Percentiles rank a stretch among this genome's conserved stretches.
Conservation (phyloP, 2,113 vertebrate species). For the Atrichornis clamosus region DNA sequence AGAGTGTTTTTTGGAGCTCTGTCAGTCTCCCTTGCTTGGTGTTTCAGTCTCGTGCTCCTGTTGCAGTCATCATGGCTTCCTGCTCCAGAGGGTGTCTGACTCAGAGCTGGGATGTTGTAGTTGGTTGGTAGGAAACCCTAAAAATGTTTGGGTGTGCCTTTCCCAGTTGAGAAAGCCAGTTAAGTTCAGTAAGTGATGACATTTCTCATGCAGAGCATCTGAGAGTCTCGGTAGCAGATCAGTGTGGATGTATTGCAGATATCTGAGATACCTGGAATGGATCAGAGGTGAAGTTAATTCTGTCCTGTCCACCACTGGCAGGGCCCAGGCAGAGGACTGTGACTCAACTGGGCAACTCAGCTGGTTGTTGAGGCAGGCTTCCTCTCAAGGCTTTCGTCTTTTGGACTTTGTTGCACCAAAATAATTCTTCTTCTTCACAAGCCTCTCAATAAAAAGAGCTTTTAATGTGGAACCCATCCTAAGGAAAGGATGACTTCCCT, state of each 20-base stretch:
- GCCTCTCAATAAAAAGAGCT: neutral
- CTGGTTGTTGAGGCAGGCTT: neutral
- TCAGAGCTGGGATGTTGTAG: neutral
- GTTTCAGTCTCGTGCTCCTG: neutral
- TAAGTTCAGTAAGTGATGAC: neutral
- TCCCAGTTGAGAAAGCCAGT: neutral
- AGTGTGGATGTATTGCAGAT: neutral
- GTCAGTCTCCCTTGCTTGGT: neutral
- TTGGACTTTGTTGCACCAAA: neutral
- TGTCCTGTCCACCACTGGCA: neutral
- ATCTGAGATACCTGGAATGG: neutral
- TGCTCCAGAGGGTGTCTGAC: neutral
- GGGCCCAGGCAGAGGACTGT: neutral
- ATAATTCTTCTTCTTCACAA: neutral
- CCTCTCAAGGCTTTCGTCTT: neutral
- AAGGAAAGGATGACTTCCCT: neutral
- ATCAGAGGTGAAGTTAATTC: neutral
- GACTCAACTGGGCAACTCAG: neutral
- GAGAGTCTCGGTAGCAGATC: rapidly evolving
- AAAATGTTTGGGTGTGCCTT: neutral
- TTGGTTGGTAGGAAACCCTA: neutral
- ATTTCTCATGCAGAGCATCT: neutral
- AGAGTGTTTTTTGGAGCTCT: neutral
- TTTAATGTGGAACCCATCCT: neutral
- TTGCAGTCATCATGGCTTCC: neutral